phyloP scores from a whole-genome alignment of 2,888 invertebrate genomes.

The Epistrophella euchroma region DNA sequence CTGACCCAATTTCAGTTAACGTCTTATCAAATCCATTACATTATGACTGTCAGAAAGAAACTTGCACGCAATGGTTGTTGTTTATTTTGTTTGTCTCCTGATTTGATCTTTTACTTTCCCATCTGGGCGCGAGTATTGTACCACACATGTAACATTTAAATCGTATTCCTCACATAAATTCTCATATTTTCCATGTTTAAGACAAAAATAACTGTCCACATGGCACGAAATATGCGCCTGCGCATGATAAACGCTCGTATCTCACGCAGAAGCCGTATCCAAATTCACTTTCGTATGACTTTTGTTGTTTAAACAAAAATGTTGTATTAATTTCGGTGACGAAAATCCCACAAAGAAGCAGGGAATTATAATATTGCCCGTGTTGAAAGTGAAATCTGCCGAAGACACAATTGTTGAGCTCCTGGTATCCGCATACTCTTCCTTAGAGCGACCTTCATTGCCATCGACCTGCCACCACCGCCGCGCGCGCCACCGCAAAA shows the following conservation, averaged over 20 bases:
- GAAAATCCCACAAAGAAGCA: slow-evolving; percentile 11
- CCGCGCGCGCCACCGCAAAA: too few species aligned
- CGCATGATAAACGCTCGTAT: slow-evolving; percentile 69
- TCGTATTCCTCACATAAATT: slow-evolving; percentile 58
- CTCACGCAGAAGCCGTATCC: slow-evolving; percentile 62
- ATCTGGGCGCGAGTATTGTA: slow-evolving; percentile 24
- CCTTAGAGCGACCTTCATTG: slow-evolving; percentile 36
- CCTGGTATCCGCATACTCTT: background rate
- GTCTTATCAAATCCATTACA: slow-evolving; percentile 44
- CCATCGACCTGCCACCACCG: too few species aligned
- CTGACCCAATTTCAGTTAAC: slow-evolving; percentile 64
- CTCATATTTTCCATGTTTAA: slow-evolving; percentile 55
- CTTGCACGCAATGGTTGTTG: slow-evolving; percentile 46
- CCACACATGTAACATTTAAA: slow-evolving; percentile 50
- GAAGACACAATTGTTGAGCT: slow-evolving; percentile 36
- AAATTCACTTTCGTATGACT: slow-evolving; percentile 49
- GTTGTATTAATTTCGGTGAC: slow-evolving; percentile 11
- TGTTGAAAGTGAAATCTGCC: slow-evolving; percentile 66
- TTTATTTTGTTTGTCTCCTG: slow-evolving; percentile 3
- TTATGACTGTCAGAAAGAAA: slow-evolving; percentile 10
- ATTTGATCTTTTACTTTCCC: slow-evolving; percentile 65
- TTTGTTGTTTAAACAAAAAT: slow-evolving; percentile 36
- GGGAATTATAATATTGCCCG: slow-evolving; percentile 40
- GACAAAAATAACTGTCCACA: slow-evolving; percentile 39
- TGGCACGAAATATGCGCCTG: slow-evolving; percentile 5